Conservation (phyloP, 2,797 vertebrate genomes). For the Sternarchorhynchus goeldii region DNA sequence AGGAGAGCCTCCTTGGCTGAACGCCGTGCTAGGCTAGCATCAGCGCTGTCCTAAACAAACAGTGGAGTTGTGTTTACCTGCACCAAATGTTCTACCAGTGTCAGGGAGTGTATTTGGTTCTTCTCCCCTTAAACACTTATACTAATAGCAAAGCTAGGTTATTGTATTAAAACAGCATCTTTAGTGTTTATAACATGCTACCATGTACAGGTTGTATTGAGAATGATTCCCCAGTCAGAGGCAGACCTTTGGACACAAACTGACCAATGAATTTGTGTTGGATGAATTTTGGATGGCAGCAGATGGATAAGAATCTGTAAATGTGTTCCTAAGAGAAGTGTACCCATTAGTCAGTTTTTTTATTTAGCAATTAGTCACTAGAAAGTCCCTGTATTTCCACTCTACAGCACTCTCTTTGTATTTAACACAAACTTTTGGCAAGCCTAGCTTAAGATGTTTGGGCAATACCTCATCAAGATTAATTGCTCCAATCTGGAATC, state of each 20-base stretch:
- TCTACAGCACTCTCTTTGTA: neutral
- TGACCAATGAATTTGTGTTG: too few species aligned
- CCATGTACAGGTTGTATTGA: too few species aligned
- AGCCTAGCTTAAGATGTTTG: neutral
- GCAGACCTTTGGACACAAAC: too few species aligned
- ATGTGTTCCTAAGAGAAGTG: too few species aligned
- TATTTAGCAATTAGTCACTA: neutral
- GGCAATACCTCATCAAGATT: slow-evolving; percentile 80
- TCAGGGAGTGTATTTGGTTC: too few species aligned
- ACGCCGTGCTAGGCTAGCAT: slow-evolving; percentile 73
- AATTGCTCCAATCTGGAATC: slow-evolving; percentile 88
- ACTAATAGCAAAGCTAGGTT: too few species aligned
- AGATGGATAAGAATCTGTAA: too few species aligned
- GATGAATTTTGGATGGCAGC: too few species aligned
- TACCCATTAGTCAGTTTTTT: neutral
- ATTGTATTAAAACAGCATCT: too few species aligned
- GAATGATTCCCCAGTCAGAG: too few species aligned
- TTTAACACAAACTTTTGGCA: neutral
- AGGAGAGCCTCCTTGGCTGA: slow-evolving; percentile 89
- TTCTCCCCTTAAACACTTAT: too few species aligned
- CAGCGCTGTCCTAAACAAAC: slow-evolving; percentile 73
- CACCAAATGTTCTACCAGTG: neutral
- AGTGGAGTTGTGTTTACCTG: neutral
- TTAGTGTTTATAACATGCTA: too few species aligned
- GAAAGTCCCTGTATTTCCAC: slow-evolving; percentile 6